These are phyloP conservation scores for Sminthurides bifidus DNA, from an alignment of 1,140 invertebrate genomes.

Conservation along the genomic window DNA sequence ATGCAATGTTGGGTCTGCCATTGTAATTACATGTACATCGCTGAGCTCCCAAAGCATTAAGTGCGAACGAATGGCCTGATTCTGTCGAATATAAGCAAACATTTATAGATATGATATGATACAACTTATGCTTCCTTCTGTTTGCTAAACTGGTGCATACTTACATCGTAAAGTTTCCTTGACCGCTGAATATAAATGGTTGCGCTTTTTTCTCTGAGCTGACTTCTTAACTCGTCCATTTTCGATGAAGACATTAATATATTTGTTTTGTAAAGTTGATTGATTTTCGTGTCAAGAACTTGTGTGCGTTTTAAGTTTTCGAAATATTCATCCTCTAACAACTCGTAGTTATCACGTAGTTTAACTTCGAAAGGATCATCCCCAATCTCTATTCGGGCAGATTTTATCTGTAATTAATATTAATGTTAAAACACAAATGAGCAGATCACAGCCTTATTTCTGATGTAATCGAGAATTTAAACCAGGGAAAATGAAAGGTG, in stretches of 20 bases:
- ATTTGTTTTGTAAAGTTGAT: slow-evolving; percentile 63
- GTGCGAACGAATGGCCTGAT: slow-evolving; percentile 53
- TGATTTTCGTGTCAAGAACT: slow-evolving; percentile 78
- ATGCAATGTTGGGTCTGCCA: slow-evolving; percentile 75
- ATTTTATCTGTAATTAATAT: slow-evolving; percentile 49
- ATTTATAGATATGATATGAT: background rate
- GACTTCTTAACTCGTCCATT: slow-evolving; percentile 78
- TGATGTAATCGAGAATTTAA: too few species aligned
- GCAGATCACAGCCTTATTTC: background rate
- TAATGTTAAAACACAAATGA: slow-evolving; percentile 1
- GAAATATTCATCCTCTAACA: slow-evolving; percentile 89
- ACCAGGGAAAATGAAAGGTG: background rate
- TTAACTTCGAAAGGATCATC: slow-evolving; percentile 98
- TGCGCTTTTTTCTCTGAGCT: slow-evolving; percentile 74
- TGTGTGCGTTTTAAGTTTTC: slow-evolving; percentile 84
- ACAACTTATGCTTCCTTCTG: background rate
- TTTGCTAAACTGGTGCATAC: background rate
- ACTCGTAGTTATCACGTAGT: slow-evolving; percentile 86
- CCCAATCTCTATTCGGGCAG: slow-evolving; percentile 76
- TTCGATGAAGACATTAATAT: slow-evolving; percentile 69
- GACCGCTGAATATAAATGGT: slow-evolving; percentile 91
- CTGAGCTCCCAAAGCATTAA: slow-evolving; percentile 69
- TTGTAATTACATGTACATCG: slow-evolving; percentile 64
- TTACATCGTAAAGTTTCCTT: slow-evolving; percentile 58
- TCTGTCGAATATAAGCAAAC: slow-evolving; percentile 5